Evolutionary conservation across 2,888 invertebrate genomes (phyloP), one percentile per base, ranked within the genome.

Genomic region (Tineola bisselliella): DNA sequence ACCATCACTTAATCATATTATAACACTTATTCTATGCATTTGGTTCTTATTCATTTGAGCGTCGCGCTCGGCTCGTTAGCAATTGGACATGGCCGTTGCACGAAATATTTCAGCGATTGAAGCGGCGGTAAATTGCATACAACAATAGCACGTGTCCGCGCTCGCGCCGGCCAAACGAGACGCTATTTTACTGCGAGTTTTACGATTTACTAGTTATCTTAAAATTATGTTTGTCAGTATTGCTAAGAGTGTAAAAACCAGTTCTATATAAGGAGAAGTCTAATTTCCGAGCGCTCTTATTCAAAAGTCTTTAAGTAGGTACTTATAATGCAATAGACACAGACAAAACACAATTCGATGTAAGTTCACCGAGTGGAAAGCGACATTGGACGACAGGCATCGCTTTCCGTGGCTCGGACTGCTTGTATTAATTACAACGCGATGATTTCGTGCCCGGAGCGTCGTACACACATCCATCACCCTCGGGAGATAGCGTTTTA

Each of bases 61-160:
- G 82, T 83, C 81, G 81, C 81, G 79, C 75, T 79, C 77, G 80
- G 76, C 86, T 87, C 84, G 87, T 87, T 87, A 87, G 83, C 87
- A 82, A 87, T 87, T 87, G 84, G 87, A 81, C 82, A 86, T 84
- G 87, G 75, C 79, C 78, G 83, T 81, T 81, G 83, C 83, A 82
- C 86, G 77, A 87, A 87, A 87, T 87, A 87, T 87, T 87, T 87
- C 81, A 87, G 82, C 84, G 81, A 86, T 87, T 84, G 87, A 84
- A 76, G 76, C 31, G 80, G 56, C 81, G 82, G 82, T 86, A 86
- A 87, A 86, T 86, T 86, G 86, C 80, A 65, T 69, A 67, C 82
- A 79, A 87, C 86, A 87, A 87, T 86, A 79, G 79, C 73, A 73
- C 67, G 74, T 73, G 75, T 75, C 72, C 67, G 71, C 69, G 69